Base-by-base conservation (phyloP, 2,888 invertebrate species). In the Thumatha senex region DNA sequence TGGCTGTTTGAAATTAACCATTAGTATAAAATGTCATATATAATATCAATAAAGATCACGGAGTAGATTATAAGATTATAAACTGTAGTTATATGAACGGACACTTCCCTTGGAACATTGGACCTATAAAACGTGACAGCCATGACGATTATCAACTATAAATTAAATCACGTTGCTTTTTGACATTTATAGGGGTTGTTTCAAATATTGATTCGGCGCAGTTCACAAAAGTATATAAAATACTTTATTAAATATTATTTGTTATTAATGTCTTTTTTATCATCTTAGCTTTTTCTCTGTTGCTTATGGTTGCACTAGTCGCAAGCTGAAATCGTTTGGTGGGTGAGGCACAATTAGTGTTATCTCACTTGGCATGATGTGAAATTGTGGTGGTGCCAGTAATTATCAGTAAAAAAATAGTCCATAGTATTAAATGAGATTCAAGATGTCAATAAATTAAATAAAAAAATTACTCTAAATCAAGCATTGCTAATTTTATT, bases 1-100 rank as follows among this genome's bases (percentile, higher is more conserved):
- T 76, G 61, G 67, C 67, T 66, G 56, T 64, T 59, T 57, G 58
- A 67, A 58, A 63, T 61, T 66, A 62, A 58, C 40, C 60, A 63
- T 57, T 52, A 62, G 63, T 62, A 61, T 57, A 51, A 58, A 59
- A 62, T 63, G 61, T 63, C 59, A 62, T 72, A 62, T 72, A 58
- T 61, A 65, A 53, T 60, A 58, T 56, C 56, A 63, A 67, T 65
- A 67, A 61, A 60, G 68, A 67, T 67, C 59, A 64, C 51, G 31
- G 31, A 40, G 14, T 24, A 63, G 64, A 67, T 66, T 66, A 67
- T 51, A 52, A 24, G 49, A 62, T 51, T 58, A 67, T 64, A 54
- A 56, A 64, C 65, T 59, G 48, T 57, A 46, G 43, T 67, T 58
- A 58, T 58, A 45, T 54, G 51, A 55, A 10, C 34, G 46, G 59